Evolutionary conservation across 2,888 invertebrate species (phyloP).

Genomic region (Pheosia tremula): DNA sequence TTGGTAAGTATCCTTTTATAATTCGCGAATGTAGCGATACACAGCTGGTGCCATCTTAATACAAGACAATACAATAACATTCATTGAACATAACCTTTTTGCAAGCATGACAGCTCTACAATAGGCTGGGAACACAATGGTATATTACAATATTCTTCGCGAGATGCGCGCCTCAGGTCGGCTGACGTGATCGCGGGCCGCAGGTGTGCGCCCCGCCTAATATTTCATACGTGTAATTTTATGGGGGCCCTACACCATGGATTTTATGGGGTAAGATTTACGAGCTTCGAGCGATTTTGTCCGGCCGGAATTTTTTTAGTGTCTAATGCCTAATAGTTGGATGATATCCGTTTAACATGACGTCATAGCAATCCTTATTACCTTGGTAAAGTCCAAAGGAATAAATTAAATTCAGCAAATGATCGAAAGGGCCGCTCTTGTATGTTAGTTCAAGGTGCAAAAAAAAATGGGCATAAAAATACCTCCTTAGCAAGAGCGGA

Average conservation of each 20-base stretch:
- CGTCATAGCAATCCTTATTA: too few relatives aligned
- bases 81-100: slow-evolving; percentile 5
- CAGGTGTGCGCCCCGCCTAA: slow-evolving; percentile 38
- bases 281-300: not conserved
- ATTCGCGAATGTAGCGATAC: too few relatives aligned
- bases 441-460: too few relatives aligned
- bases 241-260: slow-evolving; percentile 18
- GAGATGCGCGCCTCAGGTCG: slow-evolving; percentile 9
- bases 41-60: not conserved
- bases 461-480: too few relatives aligned
- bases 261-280: slow-evolving; percentile 8
- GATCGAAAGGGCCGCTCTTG: too few relatives aligned
- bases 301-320: not conserved
- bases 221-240: slow-evolving; percentile 39
- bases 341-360: not conserved
- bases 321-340: not conserved
- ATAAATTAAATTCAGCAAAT: too few relatives aligned
- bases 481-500: too few relatives aligned
- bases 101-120: slow-evolving; percentile 23
- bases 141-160: slow-evolving; percentile 32
- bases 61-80: not conserved
- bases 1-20: too few relatives aligned
- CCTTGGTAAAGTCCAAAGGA: too few relatives aligned
- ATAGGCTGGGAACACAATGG: slow-evolving; percentile 35
- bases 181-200: slow-evolving; percentile 27